Conservation (phyloP, 1,140 invertebrate genomes). For the Pseudomyrmex dendroicus region DNA sequence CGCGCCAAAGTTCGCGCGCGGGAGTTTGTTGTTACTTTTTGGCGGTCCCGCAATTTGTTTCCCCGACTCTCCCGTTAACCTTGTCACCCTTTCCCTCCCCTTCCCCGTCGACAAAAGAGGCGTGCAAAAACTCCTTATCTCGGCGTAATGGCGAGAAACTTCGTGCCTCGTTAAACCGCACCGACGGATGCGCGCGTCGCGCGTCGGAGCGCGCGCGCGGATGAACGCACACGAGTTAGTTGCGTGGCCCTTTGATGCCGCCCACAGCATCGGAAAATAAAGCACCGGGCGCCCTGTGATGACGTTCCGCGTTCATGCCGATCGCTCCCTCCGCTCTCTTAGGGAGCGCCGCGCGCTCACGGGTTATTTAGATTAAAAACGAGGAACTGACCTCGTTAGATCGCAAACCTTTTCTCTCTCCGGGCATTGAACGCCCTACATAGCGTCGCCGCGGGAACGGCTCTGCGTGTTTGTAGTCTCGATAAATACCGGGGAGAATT, state of each 20-base stretch:
- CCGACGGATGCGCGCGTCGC: slow-evolving; percentile 42
- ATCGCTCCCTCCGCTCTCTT: slow-evolving; percentile 39
- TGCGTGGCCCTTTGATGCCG: slow-evolving; percentile 61
- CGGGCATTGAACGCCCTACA: slow-evolving; percentile 55
- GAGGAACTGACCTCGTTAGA: slow-evolving; percentile 58
- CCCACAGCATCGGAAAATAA: slow-evolving; percentile 56
- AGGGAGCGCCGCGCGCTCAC: slow-evolving; percentile 15
- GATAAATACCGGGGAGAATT: slow-evolving; percentile 41
- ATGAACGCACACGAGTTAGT: slow-evolving; percentile 58
- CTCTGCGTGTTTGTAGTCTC: slow-evolving; percentile 35
- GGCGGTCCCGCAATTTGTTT: slow-evolving; percentile 60
- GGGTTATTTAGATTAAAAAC: slow-evolving; percentile 60
- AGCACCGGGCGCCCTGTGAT: slow-evolving; percentile 30
- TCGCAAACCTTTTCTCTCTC: slow-evolving; percentile 36
- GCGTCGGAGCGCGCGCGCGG: slow-evolving; percentile 26
- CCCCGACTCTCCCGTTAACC: slow-evolving; percentile 58
- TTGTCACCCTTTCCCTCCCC: slow-evolving; percentile 33
- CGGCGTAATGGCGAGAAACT: slow-evolving; percentile 60
- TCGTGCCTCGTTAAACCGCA: slow-evolving; percentile 59
- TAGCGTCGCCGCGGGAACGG: slow-evolving; percentile 27
- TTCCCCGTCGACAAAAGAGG: slow-evolving; percentile 32
- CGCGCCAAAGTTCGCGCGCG: slow-evolving; percentile 51
- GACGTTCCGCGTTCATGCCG: slow-evolving; percentile 43
- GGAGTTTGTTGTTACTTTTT: slow-evolving; percentile 61
- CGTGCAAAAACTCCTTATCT: slow-evolving; percentile 60